Evolutionary conservation across 2,113 vertebrate species (phyloP).

Genomic region (Neogale vison): DNA sequence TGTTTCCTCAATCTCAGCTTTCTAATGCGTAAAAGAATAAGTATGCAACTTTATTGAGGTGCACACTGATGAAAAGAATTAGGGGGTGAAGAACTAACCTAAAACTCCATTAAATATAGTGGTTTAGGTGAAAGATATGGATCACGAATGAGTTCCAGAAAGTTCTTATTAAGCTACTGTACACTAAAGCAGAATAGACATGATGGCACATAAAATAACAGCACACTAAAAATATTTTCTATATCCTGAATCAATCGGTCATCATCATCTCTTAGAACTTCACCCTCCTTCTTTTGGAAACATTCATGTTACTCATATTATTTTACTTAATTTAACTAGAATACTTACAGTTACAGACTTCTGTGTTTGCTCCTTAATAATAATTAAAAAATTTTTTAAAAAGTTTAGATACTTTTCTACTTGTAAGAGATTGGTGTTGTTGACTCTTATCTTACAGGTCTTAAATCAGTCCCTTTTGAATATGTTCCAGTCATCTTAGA

Average conservation of each 20-base stretch:
- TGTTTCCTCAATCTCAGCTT: neutral
- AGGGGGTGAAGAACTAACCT: neutral
- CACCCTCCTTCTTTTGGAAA: neutral
- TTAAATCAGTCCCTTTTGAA: neutral
- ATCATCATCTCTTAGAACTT: neutral
- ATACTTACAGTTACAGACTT: neutral
- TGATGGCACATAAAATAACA: neutral
- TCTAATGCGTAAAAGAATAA: neutral
- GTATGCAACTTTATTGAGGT: neutral
- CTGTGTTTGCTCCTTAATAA: neutral
- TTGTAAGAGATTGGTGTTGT: neutral
- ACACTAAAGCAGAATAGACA: neutral
- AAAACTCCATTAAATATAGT: neutral
- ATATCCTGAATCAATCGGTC: neutral
- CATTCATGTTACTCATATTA: neutral
- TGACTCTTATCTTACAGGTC: neutral
- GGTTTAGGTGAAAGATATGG: neutral
- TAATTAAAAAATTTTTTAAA: neutral
- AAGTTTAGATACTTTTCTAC: neutral
- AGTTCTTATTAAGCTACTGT: neutral
- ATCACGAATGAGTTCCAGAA: neutral
- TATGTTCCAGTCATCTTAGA: neutral
- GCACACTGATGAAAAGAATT: neutral
- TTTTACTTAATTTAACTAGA: neutral
- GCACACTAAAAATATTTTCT: fast-evolving